Evolutionary conservation across 2,113 vertebrate species (phyloP).

Genomic region (Tupaia tana): DNA sequence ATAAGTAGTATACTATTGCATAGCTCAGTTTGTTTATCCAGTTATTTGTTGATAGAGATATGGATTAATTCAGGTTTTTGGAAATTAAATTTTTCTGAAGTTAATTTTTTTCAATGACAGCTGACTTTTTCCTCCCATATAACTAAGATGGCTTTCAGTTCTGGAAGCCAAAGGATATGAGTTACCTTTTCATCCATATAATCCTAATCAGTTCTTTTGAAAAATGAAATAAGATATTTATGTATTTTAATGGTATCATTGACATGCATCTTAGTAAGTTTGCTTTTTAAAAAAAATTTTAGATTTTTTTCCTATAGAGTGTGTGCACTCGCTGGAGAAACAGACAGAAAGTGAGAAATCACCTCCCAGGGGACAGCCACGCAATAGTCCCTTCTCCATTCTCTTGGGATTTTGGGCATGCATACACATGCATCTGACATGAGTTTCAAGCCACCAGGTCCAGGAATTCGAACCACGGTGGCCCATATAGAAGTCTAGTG

Average conservation of each 20-base stretch:
- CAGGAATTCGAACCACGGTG: too few species aligned
- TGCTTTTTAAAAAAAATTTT: neutral
- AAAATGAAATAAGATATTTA: constrained; percentile 10
- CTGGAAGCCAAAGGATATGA: neutral
- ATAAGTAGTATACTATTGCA: neutral
- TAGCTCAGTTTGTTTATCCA: neutral
- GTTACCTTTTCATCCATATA: neutral
- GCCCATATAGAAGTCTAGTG: too few species aligned
- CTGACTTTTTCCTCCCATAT: neutral
- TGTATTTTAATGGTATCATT: neutral
- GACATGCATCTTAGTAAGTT: neutral
- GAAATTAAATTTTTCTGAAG: neutral
- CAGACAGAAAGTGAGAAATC: too few species aligned
- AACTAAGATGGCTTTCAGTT: neutral
- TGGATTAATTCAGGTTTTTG: constrained; percentile 8
- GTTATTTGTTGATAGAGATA: neutral
- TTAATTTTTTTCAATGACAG: neutral
- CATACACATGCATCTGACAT: too few species aligned
- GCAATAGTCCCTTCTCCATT: too few species aligned
- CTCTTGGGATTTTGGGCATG: too few species aligned
- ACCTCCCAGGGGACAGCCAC: too few species aligned
- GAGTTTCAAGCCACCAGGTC: too few species aligned
- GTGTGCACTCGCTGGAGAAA: too few species aligned
- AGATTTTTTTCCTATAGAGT: too few species aligned
- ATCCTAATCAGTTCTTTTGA: constrained; percentile 27